Evolutionary conservation across 2,113 vertebrate genomes (phyloP).

Genomic region (Zosterops hypoxanthus): DNA sequence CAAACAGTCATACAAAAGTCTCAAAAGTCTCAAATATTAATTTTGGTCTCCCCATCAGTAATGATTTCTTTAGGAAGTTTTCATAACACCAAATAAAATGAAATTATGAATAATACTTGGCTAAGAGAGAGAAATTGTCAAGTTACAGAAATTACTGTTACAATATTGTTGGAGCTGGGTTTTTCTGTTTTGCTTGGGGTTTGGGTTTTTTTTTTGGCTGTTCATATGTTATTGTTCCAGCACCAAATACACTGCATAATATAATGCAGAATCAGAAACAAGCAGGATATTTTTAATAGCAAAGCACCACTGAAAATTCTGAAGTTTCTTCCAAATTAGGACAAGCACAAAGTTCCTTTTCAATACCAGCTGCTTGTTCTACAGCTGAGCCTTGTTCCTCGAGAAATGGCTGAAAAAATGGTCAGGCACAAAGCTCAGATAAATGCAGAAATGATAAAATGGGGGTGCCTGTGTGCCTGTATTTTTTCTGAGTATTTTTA

Average conservation of each 20-base stretch:
- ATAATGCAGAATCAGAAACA: neutral
- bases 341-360: neutral
- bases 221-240: neutral
- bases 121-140: neutral
- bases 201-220: neutral
- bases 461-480: fast-evolving
- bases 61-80: neutral
- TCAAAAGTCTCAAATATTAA: neutral
- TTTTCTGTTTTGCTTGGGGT: neutral
- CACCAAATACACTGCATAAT: neutral
- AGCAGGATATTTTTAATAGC: conserved; percentile 21
- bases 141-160: neutral
- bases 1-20: neutral
- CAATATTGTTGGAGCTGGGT: neutral
- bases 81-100: neutral
- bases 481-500: neutral
- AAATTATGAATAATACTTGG: neutral
- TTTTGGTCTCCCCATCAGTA: neutral
- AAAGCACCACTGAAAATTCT: neutral
- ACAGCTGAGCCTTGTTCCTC: neutral
- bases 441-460: neutral
- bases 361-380: neutral
- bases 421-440: neutral
- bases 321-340: conserved; percentile 18
- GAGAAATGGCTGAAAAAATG: neutral